These are phyloP conservation scores for Tipula confusa DNA, from an alignment of 2,888 invertebrate genomes.

Conservation along the genomic window DNA sequence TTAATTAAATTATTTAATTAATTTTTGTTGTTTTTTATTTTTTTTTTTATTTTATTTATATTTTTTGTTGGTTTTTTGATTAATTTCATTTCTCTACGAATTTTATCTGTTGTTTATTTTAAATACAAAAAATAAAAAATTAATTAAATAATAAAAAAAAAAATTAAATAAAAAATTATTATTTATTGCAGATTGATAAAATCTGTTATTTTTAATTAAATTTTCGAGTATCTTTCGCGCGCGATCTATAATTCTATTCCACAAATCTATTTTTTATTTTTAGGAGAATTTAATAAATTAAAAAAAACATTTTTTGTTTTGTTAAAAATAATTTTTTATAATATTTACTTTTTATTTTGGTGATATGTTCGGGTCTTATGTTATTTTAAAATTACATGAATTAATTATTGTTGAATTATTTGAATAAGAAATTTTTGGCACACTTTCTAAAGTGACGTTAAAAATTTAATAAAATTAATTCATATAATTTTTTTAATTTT, in stretches of 20 bases:
- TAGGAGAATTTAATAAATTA: conserved; percentile 14
- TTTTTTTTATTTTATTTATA: not conserved
- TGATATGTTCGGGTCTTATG: conserved; percentile 29
- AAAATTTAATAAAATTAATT: conserved; percentile 12
- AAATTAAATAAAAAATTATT: not conserved
- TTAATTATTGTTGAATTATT: not conserved
- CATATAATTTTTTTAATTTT: conserved; percentile 26
- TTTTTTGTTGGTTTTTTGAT: not conserved
- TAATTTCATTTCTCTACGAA: not conserved
- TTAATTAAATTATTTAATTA: not conserved
- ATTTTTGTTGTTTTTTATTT: not conserved
- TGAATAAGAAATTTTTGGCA: conserved; percentile 8
- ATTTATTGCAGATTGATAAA: not conserved
- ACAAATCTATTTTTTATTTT: conserved; percentile 13
- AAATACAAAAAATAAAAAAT: not conserved
- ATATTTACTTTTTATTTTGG: not conserved
- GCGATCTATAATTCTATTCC: conserved; percentile 26
- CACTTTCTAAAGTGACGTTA: conserved; percentile 21
- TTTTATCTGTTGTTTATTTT: not conserved
- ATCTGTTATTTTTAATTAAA: conserved; percentile 12
- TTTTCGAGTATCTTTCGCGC: conserved; percentile 28
- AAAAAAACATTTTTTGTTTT: not conserved
- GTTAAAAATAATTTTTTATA: not conserved
- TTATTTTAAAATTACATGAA: conserved; percentile 14
- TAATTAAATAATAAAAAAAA: too few relatives aligned